These are phyloP conservation scores for Junonia oenone DNA, from an alignment of 2,888 invertebrate species.

Conservation along the genomic window DNA sequence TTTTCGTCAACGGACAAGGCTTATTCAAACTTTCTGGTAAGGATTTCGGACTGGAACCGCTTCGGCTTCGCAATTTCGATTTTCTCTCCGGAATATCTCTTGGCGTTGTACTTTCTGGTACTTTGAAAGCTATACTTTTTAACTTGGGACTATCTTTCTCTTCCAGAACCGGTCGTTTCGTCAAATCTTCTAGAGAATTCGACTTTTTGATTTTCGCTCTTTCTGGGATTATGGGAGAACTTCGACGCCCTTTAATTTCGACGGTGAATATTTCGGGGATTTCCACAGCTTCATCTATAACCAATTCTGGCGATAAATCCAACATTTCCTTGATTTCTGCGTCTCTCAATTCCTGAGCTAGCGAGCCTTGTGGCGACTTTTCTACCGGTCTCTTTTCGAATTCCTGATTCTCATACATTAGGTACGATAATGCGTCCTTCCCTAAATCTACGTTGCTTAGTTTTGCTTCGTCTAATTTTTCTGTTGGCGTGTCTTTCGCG, in stretches of 20 bases:
- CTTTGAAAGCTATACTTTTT: constrained; percentile 62
- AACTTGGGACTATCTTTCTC: constrained; percentile 52
- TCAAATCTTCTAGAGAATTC: constrained; percentile 61
- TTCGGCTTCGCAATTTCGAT: constrained; percentile 51
- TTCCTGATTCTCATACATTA: constrained; percentile 56
- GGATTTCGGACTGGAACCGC: constrained; percentile 69
- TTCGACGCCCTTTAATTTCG: constrained; percentile 46
- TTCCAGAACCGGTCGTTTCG: constrained; percentile 37
- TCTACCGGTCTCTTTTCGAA: constrained; percentile 38
- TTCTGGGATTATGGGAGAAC: constrained; percentile 60
- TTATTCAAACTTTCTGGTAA: constrained; percentile 67
- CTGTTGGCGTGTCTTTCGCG: constrained; percentile 33
- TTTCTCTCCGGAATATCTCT: constrained; percentile 64
- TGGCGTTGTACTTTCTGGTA: constrained; percentile 62
- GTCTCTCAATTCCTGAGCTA: constrained; percentile 61
- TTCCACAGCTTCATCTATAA: constrained; percentile 57
- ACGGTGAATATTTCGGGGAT: constrained; percentile 50
- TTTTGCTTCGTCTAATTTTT: constrained; percentile 31
- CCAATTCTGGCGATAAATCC: constrained; percentile 65
- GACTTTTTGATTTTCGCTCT: constrained; percentile 63
- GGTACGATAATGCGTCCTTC: constrained; percentile 64
- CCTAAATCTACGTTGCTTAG: constrained; percentile 57
- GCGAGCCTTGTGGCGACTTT: constrained; percentile 41
- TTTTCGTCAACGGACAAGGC: constrained; percentile 55
- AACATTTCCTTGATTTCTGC: constrained; percentile 59